Percentiles rank a stretch among this genome's conserved stretches.
These are phyloP conservation scores for Epinephelus awoara DNA, from an alignment of 2,797 vertebrate genomes.

Conservation along the genomic window DNA sequence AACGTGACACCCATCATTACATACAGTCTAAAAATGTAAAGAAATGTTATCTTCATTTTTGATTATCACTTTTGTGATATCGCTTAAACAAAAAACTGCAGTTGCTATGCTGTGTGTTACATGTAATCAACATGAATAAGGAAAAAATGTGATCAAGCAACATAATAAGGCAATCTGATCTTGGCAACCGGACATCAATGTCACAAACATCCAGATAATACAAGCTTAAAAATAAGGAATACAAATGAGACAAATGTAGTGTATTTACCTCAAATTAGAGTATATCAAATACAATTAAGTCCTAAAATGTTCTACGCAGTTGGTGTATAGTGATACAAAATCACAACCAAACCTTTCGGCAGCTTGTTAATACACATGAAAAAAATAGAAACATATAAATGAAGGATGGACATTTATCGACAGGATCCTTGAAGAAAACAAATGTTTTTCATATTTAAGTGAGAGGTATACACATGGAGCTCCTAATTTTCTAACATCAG, in stretches of 20 bases:
- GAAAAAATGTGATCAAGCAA: not conserved
- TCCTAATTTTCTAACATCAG: conserved; percentile 60
- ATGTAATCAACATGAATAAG: not conserved
- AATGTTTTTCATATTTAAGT: conserved; percentile 18
- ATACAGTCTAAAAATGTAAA: not conserved
- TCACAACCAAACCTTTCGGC: conserved; percentile 52
- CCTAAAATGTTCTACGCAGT: conserved; percentile 52
- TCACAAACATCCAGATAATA: conserved; percentile 37
- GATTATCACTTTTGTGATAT: not conserved
- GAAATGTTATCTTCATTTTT: not conserved
- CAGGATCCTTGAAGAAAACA: conserved; percentile 5
- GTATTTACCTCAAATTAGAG: conserved; percentile 44
- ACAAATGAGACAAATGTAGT: conserved; percentile 35
- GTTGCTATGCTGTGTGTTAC: not conserved
- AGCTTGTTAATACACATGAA: conserved; percentile 42
- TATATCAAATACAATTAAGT: conserved; percentile 45
- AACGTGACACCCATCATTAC: too few species aligned
- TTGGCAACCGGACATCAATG: conserved; percentile 26
- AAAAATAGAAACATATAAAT: conserved; percentile 26
- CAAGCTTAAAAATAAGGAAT: conserved; percentile 35
- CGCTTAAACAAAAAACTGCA: not conserved
- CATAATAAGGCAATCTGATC: conserved; percentile 48
- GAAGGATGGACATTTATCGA: conserved; percentile 29
- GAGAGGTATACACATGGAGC: conserved; percentile 47
- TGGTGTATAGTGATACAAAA: conserved; percentile 63